A percentile compares a stretch with the other conserved stretches of the same genome.
Conservation (phyloP, 1,140 invertebrate species). For the Spodoptera frugiperda region DNA sequence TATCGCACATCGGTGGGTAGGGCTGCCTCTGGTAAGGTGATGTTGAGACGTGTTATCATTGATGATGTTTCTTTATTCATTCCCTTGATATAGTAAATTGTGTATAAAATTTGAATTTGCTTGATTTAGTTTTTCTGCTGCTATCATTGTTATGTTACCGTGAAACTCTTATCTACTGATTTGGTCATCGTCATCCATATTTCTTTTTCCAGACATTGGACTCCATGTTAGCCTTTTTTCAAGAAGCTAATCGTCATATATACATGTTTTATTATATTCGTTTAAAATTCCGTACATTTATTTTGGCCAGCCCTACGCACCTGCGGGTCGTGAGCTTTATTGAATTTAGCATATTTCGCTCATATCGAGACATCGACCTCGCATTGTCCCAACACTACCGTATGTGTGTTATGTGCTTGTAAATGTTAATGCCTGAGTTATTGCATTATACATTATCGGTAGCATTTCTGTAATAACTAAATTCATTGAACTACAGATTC, state of each 20-base stretch:
- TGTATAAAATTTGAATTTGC: too few species aligned
- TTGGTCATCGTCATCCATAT: too few species aligned
- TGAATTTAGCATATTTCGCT: slow-evolving; percentile 74
- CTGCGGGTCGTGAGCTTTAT: slow-evolving; percentile 67
- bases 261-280: too few species aligned
- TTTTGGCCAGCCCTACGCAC: slow-evolving; percentile 56
- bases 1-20: slow-evolving; percentile 50
- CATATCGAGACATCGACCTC: slow-evolving; percentile 69
- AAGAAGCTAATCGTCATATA: too few species aligned
- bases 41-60: neutral
- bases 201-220: too few species aligned
- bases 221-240: too few species aligned
- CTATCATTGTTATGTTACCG: too few species aligned
- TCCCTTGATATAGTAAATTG: too few species aligned
- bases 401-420: slow-evolving; percentile 45
- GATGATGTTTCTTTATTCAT: neutral
- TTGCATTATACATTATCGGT: neutral
- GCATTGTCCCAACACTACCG: slow-evolving; percentile 65
- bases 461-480: neutral
- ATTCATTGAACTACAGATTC: too few species aligned
- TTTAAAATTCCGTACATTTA: too few species aligned
- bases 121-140: too few species aligned
- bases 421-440: neutral
- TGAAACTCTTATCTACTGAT: too few species aligned
- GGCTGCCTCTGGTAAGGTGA: slow-evolving; percentile 31